Evolutionary conservation across 2,797 vertebrate genomes (phyloP).

Genomic region (Melanogrammus aeglefinus): DNA sequence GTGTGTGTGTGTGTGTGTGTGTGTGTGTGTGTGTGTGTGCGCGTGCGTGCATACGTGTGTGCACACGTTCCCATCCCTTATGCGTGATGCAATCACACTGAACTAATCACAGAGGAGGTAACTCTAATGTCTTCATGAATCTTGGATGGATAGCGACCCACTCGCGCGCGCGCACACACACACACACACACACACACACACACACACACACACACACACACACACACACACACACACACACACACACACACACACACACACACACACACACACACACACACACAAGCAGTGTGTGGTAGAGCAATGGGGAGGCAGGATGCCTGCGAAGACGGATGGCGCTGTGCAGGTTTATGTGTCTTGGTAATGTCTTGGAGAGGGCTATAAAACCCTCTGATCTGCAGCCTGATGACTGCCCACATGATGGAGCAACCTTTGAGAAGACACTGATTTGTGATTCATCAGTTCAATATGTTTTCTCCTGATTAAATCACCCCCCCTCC

Average conservation of each 20-base stretch:
- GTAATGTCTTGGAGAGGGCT: conserved; percentile 33
- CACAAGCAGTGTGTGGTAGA: no score
- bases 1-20: background rate
- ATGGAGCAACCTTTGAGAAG: conserved; percentile 29
- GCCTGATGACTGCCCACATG: conserved; percentile 18
- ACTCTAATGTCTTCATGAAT: conserved; percentile 21
- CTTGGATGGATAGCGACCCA: conserved; percentile 2
- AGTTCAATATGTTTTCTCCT: conserved; percentile 7
- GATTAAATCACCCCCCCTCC: background rate
- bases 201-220: no score
- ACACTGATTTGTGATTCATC: conserved; percentile 12
- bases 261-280: no score
- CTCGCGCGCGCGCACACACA: background rate
- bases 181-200: no score
- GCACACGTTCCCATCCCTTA: background rate
- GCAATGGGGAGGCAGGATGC: background rate
- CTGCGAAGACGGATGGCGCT: conserved; percentile 34
- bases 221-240: no score
- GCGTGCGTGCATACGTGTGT: no score
- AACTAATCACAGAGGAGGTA: conserved; percentile 35
- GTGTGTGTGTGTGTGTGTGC: no score
- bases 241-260: background rate
- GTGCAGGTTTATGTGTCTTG: conserved; percentile 44
- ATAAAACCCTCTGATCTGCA: conserved; percentile 26
- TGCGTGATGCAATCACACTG: conserved; percentile 28